Evolutionary conservation across 1,140 invertebrate genomes (phyloP), one percentile per base, ranked within the genome.

Genomic region (Scaptodrosophila lebanonensis): DNA sequence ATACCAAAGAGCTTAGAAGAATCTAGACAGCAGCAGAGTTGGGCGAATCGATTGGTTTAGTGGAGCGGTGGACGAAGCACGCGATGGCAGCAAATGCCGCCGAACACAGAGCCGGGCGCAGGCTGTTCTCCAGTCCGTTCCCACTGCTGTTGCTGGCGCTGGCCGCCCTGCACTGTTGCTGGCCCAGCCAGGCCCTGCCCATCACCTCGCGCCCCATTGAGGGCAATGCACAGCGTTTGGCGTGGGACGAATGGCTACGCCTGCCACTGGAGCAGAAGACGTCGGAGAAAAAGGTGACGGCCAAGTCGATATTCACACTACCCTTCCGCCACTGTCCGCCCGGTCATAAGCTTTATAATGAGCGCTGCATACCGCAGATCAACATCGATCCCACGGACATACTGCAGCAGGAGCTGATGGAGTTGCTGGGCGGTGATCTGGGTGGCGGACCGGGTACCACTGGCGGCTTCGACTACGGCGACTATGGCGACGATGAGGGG

Each of bases 161-260:
- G 13, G 13, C 40, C n/a, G 36, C 15, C 2, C 8, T 20, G 13
- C 15, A 16, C 1, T 5, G 29, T 20, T n/a, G 12, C 20, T 8
- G 33, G 4, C 9, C 47, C 51, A n/a, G n/a, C n/a, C 33, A 45
- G 7, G 56, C 68, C 9, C 45, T 86, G 61, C 84, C 84, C 15
- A 83, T 86, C 33, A 86, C 84, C 0, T 86, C 84, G 27, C 83
- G 85, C 1, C 84, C 84, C 33, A 82, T 86, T 15, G 84, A 86
- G 62, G 76, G 73, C 39, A 85, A 83, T 15, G 76, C 68, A 1
- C 84, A 86, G 58, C 50, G 82, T n/a, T 44, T 85, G 47, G 84
- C 83, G 6, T 86, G 84, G 84, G 59, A 86, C 36, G 83, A 83
- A 6, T 86, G 83, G 82, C 54, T 85, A n/a, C 63, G 65, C 7